Conservation (phyloP, 2,113 vertebrate genomes). For the Mellivora capensis region DNA sequence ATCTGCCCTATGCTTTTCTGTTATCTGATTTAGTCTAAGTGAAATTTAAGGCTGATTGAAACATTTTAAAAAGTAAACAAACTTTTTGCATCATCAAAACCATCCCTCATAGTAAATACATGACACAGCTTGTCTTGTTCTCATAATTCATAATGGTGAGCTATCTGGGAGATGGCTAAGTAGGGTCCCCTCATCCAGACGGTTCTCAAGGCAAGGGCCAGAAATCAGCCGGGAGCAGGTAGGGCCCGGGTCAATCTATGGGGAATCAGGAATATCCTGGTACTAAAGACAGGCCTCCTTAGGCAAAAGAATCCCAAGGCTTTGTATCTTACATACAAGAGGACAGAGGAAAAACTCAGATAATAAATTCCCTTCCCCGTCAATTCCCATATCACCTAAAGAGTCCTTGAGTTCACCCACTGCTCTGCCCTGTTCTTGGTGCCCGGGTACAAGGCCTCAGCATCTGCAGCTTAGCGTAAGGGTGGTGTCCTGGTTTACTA, state of each 20-base stretch:
- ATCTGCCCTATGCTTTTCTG: not conserved
- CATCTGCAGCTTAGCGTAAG: not conserved
- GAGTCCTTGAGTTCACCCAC: not conserved
- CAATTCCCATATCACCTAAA: not conserved
- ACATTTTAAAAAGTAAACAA: not conserved
- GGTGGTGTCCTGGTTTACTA: not conserved
- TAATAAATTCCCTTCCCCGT: not conserved
- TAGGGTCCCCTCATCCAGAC: not conserved
- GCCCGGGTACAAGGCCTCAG: not conserved
- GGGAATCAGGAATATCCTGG: not conserved
- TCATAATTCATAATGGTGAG: not conserved
- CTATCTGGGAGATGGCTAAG: not conserved
- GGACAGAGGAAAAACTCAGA: not conserved
- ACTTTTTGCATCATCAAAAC: not conserved
- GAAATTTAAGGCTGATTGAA: not conserved
- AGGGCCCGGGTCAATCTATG: not conserved
- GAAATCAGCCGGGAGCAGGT: not conserved
- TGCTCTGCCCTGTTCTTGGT: not conserved
- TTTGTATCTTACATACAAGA: not conserved
- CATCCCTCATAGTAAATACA: not conserved
- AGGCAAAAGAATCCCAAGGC: not conserved
- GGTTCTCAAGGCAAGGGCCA: not conserved
- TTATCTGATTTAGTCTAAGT: not conserved
- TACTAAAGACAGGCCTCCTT: not conserved
- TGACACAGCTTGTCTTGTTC: not conserved